Evolutionary conservation across 2,888 invertebrate genomes (phyloP).

Genomic region (Tachina grossa): DNA sequence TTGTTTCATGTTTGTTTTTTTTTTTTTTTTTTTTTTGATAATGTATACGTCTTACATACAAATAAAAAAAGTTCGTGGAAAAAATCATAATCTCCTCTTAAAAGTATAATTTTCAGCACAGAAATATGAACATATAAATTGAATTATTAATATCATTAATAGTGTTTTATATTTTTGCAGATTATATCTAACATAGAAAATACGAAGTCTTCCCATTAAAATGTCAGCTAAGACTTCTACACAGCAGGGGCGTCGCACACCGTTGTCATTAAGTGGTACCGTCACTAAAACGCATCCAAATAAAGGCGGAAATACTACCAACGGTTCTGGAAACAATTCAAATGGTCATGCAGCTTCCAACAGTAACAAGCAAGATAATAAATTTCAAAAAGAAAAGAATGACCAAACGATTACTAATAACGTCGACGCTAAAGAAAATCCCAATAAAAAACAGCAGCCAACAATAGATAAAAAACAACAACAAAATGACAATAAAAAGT

Average conservation of each 20-base stretch:
- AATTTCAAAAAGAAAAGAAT: slow-evolving; percentile 71
- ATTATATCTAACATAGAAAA: slow-evolving; percentile 8
- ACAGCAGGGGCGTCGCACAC: slow-evolving; percentile 76
- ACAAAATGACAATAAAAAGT: slow-evolving; percentile 65
- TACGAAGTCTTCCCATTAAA: slow-evolving; percentile 36
- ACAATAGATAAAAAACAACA: slow-evolving; percentile 66
- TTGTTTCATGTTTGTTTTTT: no score
- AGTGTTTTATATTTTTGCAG: slow-evolving; percentile 4
- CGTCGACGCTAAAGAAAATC: slow-evolving; percentile 57
- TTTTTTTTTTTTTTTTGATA: no score
- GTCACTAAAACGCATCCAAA: slow-evolving; percentile 68
- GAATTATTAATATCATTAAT: background rate
- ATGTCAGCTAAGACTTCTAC: slow-evolving; percentile 79
- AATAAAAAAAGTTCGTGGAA: no score
- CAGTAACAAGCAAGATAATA: slow-evolving; percentile 69
- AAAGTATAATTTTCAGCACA: no score
- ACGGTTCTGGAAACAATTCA: slow-evolving; percentile 42
- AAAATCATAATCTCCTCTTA: no score
- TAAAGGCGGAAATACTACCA: slow-evolving; percentile 42
- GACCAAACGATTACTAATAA: slow-evolving; percentile 57
- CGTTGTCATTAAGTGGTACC: slow-evolving; percentile 73
- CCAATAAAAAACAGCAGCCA: slow-evolving; percentile 47
- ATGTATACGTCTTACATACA: no score
- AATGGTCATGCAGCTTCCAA: slow-evolving; percentile 67
- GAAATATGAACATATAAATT: no score